Conservation (phyloP, 1,140 invertebrate species). For the Leucophenga varia region DNA sequence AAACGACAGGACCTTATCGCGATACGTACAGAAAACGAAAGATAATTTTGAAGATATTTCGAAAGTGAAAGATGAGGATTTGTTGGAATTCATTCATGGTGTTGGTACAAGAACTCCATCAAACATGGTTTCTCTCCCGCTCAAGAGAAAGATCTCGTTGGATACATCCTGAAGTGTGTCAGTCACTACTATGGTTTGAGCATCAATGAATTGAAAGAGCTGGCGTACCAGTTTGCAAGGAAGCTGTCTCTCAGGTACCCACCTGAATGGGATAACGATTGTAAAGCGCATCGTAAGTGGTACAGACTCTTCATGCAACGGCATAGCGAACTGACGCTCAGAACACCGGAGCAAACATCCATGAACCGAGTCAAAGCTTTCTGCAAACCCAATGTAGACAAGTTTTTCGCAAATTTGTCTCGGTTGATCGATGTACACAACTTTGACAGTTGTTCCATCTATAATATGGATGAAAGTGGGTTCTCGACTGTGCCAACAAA, state of each 20-base stretch:
- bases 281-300: not conserved
- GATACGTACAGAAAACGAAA: not conserved
- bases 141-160: not conserved
- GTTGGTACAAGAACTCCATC: not conserved
- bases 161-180: not conserved
- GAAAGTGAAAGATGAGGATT: not conserved
- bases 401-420: conserved; percentile 5
- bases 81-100: not conserved
- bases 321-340: not conserved
- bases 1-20: not conserved
- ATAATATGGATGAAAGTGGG: conserved; percentile 53
- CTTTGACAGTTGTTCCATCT: conserved; percentile 23
- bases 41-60: not conserved
- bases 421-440: too few species aligned
- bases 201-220: not conserved
- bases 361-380: conserved; percentile 7
- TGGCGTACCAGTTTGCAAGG: not conserved
- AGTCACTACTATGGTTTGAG: not conserved
- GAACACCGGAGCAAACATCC: conserved; percentile 5
- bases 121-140: not conserved
- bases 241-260: not conserved
- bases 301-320: not conserved
- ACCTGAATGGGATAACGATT: not conserved
- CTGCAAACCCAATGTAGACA: not conserved
- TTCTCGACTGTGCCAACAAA: conserved; percentile 45